These are phyloP conservation scores for Nerophis ophidion DNA, from an alignment of 2,113 vertebrate genomes.

Conservation along the genomic window DNA sequence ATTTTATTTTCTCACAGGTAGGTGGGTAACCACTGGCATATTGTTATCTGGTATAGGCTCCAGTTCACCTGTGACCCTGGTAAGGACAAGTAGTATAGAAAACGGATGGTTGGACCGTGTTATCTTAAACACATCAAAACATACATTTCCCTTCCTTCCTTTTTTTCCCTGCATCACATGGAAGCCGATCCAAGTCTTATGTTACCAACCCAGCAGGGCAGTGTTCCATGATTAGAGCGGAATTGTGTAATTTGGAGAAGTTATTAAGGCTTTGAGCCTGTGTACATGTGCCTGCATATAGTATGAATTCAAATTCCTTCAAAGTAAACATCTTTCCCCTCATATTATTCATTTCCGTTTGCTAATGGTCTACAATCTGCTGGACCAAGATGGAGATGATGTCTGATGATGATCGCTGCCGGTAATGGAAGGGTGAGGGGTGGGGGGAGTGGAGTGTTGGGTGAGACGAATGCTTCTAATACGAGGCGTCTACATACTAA, in stretches of 20 bases:
- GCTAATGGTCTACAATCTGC: conserved; percentile 50
- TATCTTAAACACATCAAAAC: conserved; percentile 2
- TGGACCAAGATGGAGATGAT: conserved; percentile 36
- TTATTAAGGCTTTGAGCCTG: conserved; percentile 40
- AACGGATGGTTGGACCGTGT: too few relatives aligned
- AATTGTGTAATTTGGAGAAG: conserved; percentile 46
- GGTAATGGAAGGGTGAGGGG: conserved; percentile 53
- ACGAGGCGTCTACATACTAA: conserved; percentile 24
- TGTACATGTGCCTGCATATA: conserved; percentile 14
- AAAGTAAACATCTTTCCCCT: conserved; percentile 21
- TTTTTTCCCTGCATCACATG: conserved; percentile 18
- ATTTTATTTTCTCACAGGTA: too few relatives aligned
- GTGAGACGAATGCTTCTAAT: conserved; percentile 60
- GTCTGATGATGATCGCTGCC: conserved; percentile 43
- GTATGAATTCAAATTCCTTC: conserved; percentile 1
- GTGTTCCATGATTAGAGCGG: conserved; percentile 3
- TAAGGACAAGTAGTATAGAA: too few relatives aligned
- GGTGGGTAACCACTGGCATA: too few relatives aligned
- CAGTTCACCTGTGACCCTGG: too few relatives aligned
- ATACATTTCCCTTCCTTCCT: neutral
- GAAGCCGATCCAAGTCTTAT: conserved; percentile 16
- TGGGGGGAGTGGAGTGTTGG: conserved; percentile 47
- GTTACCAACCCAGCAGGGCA: conserved; percentile 24
- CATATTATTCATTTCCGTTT: conserved; percentile 53
- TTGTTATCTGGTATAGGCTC: too few relatives aligned